Base-by-base conservation (phyloP, 2,797 vertebrate species). In the Columba guinea region DNA sequence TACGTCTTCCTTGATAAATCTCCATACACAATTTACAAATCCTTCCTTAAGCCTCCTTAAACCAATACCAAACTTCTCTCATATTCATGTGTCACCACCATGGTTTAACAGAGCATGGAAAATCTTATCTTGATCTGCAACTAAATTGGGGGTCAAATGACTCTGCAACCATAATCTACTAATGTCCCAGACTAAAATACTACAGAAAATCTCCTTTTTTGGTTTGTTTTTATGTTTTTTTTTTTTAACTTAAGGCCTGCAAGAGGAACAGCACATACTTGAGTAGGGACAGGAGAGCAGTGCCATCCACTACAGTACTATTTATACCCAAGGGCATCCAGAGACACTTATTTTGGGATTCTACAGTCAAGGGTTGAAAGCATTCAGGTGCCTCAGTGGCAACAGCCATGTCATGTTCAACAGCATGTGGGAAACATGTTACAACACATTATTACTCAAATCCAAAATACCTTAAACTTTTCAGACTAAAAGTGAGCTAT, bases 391-490 rank as follows among this genome's bases (percentile, higher is more conserved):
- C 64, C 58, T 68, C 51, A 18, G 27, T 49, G 30, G 18, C 49
- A 89, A 44, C 23, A 48, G 37, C 14, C 52, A 37, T 3, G 6
- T n/a, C 59, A 77, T 1, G 11, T 26, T 39, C 51, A 58, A 22
- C 55, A 59, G 48, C 20, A 51, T 0, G 3, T 34, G n/a, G 28
- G 22, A 84, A 93, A 65, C 0, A 1, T 11, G 10, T 35, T 93
- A 65, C 51, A 75, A 30, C 27, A 23, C 3, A 0, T 91, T 69
- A 84, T 14, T 24, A 14, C 63, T 93, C 51, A 91, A 67, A 89
- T 55, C 41, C n/a, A 75, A 78, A 89, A 84, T 49, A 88, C 27
- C 35, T 73, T 48, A 81, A 90, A 93, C 65, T 94, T 86, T 89
- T 84, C 91, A 84, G 69, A 73, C 48, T 24, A 91, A 44, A 86